These are phyloP conservation scores for Amphiprion clarkii DNA, from an alignment of 2,797 vertebrate genomes.

Conservation along the genomic window DNA sequence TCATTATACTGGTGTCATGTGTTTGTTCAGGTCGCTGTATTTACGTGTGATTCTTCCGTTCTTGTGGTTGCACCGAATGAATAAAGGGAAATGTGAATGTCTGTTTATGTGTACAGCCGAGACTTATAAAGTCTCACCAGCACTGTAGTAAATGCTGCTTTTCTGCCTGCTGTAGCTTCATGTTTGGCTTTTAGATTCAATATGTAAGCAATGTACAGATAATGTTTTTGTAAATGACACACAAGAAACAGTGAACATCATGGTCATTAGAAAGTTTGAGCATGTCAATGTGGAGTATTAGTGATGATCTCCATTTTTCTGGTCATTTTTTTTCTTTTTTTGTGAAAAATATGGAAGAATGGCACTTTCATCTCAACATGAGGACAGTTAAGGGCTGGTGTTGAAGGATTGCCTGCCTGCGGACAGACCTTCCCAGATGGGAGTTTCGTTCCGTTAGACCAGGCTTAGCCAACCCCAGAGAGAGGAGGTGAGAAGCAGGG, in stretches of 20 bases:
- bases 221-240: background rate
- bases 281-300: constrained; percentile 24
- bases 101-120: constrained; percentile 6
- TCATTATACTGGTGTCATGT: constrained; percentile 9
- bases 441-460: constrained; percentile 71
- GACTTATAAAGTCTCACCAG: constrained; percentile 31
- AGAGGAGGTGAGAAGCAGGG: constrained; percentile 27
- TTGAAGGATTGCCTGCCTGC: constrained; percentile 73
- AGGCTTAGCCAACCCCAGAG: constrained; percentile 52
- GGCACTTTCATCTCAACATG: constrained; percentile 60
- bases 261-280: background rate
- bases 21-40: constrained; percentile 8
- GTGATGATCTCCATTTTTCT: background rate
- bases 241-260: background rate
- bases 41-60: constrained; percentile 10
- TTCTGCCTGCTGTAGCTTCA: background rate
- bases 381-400: constrained; percentile 41
- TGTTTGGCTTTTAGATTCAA: constrained; percentile 6
- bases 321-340: background rate
- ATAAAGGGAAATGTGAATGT: constrained; percentile 15
- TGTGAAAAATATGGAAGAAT: constrained; percentile 12
- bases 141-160: constrained; percentile 56
- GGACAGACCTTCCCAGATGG: constrained; percentile 68
- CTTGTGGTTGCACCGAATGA: background rate
- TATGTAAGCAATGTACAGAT: background rate